Evolutionary conservation across 2,797 vertebrate genomes (phyloP).

Genomic region (Emydoidea blandingii): DNA sequence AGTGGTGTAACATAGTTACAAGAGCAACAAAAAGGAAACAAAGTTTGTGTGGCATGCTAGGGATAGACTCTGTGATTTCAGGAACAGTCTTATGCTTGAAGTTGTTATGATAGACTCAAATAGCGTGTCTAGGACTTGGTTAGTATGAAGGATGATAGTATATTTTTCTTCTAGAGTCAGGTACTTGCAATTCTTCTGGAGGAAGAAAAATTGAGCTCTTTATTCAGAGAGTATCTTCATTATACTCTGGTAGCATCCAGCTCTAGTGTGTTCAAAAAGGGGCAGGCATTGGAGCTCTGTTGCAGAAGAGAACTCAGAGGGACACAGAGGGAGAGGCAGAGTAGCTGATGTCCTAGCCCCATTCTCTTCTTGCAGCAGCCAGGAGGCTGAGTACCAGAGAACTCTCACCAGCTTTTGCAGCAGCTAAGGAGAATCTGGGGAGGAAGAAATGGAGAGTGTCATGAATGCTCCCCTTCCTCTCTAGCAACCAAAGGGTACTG

Average conservation of each 20-base stretch:
- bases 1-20: constrained; percentile 17
- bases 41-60: rapidly evolving
- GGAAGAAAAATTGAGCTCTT: not conserved
- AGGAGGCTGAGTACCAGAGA: rapidly evolving
- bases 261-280: rapidly evolving
- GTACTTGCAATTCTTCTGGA: not conserved
- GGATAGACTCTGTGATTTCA: not conserved
- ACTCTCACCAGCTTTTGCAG: not conserved
- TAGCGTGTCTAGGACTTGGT: not conserved
- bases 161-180: not conserved
- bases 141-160: not conserved
- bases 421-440: not conserved
- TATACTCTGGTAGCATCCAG: not conserved
- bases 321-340: not conserved
- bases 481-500: too few species aligned
- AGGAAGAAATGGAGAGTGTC: not conserved
- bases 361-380: not conserved
- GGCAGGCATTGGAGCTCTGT: not conserved
- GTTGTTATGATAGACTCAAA: not conserved
- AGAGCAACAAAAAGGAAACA: not conserved
- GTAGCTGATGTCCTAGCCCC: not conserved
- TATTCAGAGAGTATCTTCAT: not conserved
- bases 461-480: not conserved
- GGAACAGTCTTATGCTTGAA: not conserved
- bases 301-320: not conserved